Evolutionary conservation across 2,113 vertebrate species (phyloP), one percentile per base, ranked within the genome.

Genomic region (Pongo abelii): DNA sequence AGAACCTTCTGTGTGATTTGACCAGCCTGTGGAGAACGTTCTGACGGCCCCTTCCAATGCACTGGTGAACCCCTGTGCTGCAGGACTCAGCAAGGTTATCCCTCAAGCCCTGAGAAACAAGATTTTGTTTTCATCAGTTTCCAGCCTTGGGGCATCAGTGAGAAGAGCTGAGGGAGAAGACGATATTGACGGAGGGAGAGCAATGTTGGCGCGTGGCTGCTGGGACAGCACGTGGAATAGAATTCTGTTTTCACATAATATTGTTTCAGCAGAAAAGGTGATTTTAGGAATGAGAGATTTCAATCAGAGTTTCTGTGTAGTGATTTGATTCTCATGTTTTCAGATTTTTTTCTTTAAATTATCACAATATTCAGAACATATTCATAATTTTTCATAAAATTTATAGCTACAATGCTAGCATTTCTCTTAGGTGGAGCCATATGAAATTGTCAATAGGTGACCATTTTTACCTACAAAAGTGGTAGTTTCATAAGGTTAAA

Each of bases 391-490:
- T 91, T 40, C 40, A 46, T 91, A 89, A 83, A 64, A 86, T 92
- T 70, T 85, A n/a, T 69, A 74, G 84, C 59, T 69, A 38, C 91
- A 91, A 93, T 81, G 75, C 14, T 38, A 72, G 67, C 20, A 46
- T 88, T 96, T 84, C 46, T 88, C 25, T 95, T 92, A 92, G 59
- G 59, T 7, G 50, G 16, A 55, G n/a, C 32, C 1, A 16, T 91
- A 59, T 70, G 69, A 95, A 85, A 81, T 77, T 70, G 78, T 11
- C 40, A 88, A 43, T 43, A 20, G 40, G 30, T 69, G 59, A 85
- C 52, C 77, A 27, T 75, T 84, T 96, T 95, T 81, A 81, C 57
- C 22, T 86, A 93, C 14, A 89, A n/a, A 88, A 89, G 67, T 85
- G 86, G 35, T 32, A 52, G 23, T 84, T 86, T 89, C 57, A 27